Base-by-base conservation (phyloP, 1,140 invertebrate species). In the Oedothorax gibbosus region DNA sequence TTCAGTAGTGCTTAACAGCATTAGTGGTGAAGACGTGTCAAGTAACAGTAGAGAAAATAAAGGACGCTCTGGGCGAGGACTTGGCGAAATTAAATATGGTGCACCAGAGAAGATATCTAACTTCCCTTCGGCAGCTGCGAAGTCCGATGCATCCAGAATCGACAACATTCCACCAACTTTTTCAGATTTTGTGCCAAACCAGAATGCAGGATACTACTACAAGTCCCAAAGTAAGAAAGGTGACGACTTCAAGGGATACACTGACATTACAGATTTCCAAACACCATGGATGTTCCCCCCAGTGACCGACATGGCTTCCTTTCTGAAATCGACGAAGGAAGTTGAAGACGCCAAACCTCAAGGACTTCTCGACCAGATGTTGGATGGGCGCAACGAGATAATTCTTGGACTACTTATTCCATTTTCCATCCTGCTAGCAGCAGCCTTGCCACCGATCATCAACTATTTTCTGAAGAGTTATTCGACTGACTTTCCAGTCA, bases 131-230 rank as follows among this genome's bases (percentile, higher is more conserved):
- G 56, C 56, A 57, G n/a, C 51, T 62, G 20, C 7, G 50, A 53
- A 20, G 69, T 53, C 9, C 35, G 62, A 75, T 12, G 71, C 53
- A 0, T 60, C 35, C 7, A 12, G n/a, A 3, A 65, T 51, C 8
- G 50, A n/a, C 8, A 66, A 53, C 18, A 14, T 84, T 4, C 81
- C 81, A 50, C 66, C 81, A 7, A 75, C 81, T 49, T 84, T 84
- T 54, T 57, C 62, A 7, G 81, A 84, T 21, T 84, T 84, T 51
- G 50, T 73, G 14, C 69, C 80, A 0, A 49, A 15, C 5, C 54
- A 35, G 14, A 35, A 35, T 35, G 35, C 35, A 35, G 35, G 35
- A 35, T 49, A 65, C 7, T 18, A 18, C 54, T 35, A 56, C 20
- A 57, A 35, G 7, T 35, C 72, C 54, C 49, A 49, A 18, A 49